Percentiles rank a stretch among this genome's conserved stretches.
These are phyloP conservation scores for Cygnus olor DNA, from an alignment of 2,797 vertebrate species.

Conservation along the genomic window DNA sequence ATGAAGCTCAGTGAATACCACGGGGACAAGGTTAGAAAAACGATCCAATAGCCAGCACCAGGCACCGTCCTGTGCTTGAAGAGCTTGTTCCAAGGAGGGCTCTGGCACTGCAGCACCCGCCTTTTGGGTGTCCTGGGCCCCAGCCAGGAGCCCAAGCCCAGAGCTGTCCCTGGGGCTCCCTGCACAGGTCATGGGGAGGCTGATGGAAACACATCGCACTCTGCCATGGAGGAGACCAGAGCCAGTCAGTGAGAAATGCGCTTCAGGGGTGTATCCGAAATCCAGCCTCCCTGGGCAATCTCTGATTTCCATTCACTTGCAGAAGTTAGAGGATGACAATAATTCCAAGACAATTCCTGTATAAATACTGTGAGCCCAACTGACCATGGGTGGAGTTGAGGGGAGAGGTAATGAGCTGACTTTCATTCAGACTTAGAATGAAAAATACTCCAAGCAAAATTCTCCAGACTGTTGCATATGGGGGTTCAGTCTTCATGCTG, in stretches of 20 bases:
- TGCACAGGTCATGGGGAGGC: neutral
- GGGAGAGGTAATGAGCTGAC: neutral
- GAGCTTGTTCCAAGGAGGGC: neutral
- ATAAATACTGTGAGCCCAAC: neutral
- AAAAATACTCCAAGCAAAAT: neutral
- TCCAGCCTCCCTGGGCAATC: neutral
- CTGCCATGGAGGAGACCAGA: neutral
- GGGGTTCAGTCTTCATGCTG: neutral
- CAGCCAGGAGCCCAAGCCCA: neutral
- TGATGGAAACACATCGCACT: neutral
- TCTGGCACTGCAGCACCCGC: neutral
- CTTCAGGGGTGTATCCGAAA: neutral
- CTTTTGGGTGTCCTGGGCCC: neutral
- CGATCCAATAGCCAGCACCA: neutral
- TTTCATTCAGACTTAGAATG: neutral
- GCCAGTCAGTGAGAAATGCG: accelerated
- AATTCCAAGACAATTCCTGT: neutral
- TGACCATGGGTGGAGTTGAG: neutral
- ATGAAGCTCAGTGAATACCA: neutral
- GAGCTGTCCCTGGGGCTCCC: neutral
- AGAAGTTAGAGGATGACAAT: neutral
- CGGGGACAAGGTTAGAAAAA: neutral
- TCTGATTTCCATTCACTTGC: neutral
- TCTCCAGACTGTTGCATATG: neutral
- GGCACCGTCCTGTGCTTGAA: neutral